Conservation (phyloP, 2,797 vertebrate genomes). For the Rhynchonycteris naso region DNA sequence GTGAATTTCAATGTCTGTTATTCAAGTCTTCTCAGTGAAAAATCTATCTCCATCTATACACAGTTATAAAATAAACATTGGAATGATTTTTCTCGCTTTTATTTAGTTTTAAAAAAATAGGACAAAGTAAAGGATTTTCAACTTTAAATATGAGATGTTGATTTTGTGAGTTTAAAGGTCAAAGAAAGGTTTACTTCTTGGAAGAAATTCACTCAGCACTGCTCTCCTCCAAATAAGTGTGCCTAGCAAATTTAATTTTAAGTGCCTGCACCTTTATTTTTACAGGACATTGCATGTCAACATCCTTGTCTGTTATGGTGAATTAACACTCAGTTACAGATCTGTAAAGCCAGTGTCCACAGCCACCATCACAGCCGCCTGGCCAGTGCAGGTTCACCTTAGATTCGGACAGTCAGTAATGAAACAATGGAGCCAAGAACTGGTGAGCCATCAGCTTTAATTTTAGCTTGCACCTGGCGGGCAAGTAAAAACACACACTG, state of each 20-base stretch:
- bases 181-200: neutral
- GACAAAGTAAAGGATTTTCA: neutral
- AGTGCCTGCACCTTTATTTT: constrained; percentile 16
- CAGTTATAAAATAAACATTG: neutral
- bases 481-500: no score
- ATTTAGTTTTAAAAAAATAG: neutral
- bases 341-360: no score
- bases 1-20: neutral
- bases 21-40: neutral
- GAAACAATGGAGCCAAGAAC: no score
- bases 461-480: no score
- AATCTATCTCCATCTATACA: neutral
- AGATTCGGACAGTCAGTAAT: no score
- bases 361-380: no score
- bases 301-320: neutral
- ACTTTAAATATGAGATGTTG: neutral
- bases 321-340: neutral
- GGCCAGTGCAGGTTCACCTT: no score
- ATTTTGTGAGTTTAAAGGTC: constrained; percentile 1
- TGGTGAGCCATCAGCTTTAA: no score
- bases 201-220: neutral
- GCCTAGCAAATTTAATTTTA: neutral
- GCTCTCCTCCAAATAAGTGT: neutral
- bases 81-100: neutral
- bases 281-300: neutral